Evolutionary conservation across 2,888 invertebrate genomes (phyloP), one percentile per base, ranked within the genome.

Genomic region (Scrobipalpa costella): DNA sequence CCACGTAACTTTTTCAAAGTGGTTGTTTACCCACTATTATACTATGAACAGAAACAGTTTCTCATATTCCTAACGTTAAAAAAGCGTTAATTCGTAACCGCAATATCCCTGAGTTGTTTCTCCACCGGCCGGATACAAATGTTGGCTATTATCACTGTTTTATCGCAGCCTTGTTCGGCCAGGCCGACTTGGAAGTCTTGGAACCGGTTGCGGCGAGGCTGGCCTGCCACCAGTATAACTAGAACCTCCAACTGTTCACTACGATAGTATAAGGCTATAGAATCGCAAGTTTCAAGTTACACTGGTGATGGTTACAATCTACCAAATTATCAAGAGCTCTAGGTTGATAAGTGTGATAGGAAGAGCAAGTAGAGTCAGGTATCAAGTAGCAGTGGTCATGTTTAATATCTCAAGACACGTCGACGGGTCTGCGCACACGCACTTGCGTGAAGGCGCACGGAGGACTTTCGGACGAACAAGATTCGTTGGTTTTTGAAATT

Each of bases 131-230:
- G 68, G 69, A 73, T 71, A 78, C 78, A 73, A 80, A 79, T 77
- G 75, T 79, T 78, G 78, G 69, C 64, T 67, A 68, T 80, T 80
- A 82, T 83, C 82, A 77, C 77, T 72, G 72, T 71, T 75, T 80
- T 83, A 86, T 83, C 83, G 76, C 73, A 77, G 76, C 76, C 80
- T 80, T 78, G 83, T 76, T n/a, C n/a, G n/a, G n/a, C 72, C 77
- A 73, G 80, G 72, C 73, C 69, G 71, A 73, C 72, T 73, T 71
- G 76, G 81, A 89, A 90, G 71, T 71, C 72, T 73, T 71, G 55
- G 55, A 55, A 55, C 90, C 88, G 90, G 90, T 90, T 82, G 83
- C 72, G 73, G 59, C 75, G 79, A 81, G 80, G 77, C 77, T 84
- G 81, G 68, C 71, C 70, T 65, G 69, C 65, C 70, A 86, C 82